phyloP scores from a whole-genome alignment of 2,797 vertebrate genomes.

The Sebastiscus albofasciatus region DNA sequence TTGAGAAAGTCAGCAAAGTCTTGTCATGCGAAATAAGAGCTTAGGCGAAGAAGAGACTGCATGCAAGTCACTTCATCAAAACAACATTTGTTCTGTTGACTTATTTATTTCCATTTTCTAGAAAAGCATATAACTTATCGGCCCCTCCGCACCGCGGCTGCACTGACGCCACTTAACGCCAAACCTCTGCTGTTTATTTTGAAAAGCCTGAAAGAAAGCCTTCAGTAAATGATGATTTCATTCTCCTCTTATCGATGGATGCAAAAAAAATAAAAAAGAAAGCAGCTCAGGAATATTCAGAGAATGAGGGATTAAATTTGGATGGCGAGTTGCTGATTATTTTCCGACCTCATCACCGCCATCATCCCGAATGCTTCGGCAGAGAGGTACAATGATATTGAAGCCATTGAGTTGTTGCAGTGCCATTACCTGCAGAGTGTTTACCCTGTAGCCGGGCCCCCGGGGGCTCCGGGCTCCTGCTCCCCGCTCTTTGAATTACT shows the following conservation, averaged over 20 bases:
- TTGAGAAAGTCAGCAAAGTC: slow-evolving; percentile 66
- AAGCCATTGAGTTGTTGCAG: slow-evolving; percentile 22
- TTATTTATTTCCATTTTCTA: slow-evolving; percentile 77
- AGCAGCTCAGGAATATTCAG: not conserved
- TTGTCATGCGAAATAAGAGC: slow-evolving; percentile 80
- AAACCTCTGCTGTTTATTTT: not conserved
- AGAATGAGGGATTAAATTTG: not conserved
- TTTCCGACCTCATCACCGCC: not conserved
- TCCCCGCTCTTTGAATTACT: slow-evolving; percentile 58
- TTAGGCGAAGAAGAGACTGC: slow-evolving; percentile 41
- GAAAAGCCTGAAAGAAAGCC: not conserved
- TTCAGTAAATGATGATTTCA: rapidly evolving
- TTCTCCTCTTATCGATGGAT: not conserved
- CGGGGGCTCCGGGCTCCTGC: slow-evolving; percentile 14
- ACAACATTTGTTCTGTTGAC: slow-evolving; percentile 77
- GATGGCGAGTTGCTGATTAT: not conserved
- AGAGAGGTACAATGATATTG: slow-evolving; percentile 27
- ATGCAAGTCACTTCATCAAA: slow-evolving; percentile 71
- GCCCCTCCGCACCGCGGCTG: not conserved
- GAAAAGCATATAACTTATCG: slow-evolving; percentile 28
- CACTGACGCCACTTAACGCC: not conserved
- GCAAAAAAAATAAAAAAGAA: not conserved
- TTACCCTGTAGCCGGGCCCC: slow-evolving; percentile 42
- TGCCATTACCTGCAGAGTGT: slow-evolving; percentile 71
- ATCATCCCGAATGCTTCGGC: slow-evolving; percentile 8